These are phyloP conservation scores for Oryzias celebensis DNA, from an alignment of 2,113 vertebrate species.

Conservation along the genomic window DNA sequence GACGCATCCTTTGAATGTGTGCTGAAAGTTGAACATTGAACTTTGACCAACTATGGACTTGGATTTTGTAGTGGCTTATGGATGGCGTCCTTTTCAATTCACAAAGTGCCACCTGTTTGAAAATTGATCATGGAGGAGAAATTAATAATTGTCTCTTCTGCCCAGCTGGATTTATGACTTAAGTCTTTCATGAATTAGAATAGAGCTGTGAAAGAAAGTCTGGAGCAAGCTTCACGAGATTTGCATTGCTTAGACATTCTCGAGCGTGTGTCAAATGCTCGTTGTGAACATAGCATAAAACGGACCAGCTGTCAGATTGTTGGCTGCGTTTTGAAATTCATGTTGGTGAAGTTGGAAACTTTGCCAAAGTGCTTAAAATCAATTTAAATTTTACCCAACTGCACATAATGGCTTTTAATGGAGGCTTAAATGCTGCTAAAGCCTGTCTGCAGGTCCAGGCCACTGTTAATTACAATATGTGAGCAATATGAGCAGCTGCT, in stretches of 20 bases:
- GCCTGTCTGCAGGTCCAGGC: slow-evolving; percentile 58
- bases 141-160: not conserved
- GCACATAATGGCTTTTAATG: slow-evolving; percentile 70
- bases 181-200: slow-evolving; percentile 4
- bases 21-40: no score
- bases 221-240: no score
- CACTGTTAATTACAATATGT: slow-evolving; percentile 66
- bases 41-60: no score
- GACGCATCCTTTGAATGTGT: no score
- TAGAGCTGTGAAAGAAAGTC: slow-evolving; percentile 20
- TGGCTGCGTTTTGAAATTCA: slow-evolving; percentile 43
- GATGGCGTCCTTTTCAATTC: no score
- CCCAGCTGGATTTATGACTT: slow-evolving; percentile 5
- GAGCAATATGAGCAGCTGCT: slow-evolving; percentile 49
- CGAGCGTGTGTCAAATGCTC: not conserved
- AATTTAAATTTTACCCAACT: slow-evolving; percentile 54
- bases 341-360: slow-evolving; percentile 36
- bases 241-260: no score
- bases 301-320: slow-evolving; percentile 22
- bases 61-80: no score
- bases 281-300: slow-evolving; percentile 11
- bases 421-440: slow-evolving; percentile 58
- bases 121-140: slow-evolving; percentile 15
- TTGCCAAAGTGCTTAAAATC: slow-evolving; percentile 46
- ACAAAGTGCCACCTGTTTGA: not conserved